A percentile compares a stretch with the other conserved stretches of the same genome.
phyloP scores from a whole-genome alignment of 2,113 vertebrate genomes.

The Calyptommatus sinebrachiatus region DNA sequence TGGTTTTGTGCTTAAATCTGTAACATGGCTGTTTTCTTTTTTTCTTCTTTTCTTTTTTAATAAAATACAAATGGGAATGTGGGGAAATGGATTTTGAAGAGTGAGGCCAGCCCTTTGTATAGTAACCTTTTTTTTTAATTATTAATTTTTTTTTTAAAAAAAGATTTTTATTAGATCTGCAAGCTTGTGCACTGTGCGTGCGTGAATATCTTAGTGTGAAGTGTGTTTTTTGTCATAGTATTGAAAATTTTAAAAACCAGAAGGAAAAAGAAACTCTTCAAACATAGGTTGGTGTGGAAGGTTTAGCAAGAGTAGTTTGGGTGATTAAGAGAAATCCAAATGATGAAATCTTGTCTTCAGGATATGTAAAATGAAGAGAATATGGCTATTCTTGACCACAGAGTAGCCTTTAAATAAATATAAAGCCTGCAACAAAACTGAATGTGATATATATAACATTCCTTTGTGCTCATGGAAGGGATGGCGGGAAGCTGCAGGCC shows the following conservation, averaged over 20 bases:
- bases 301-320: constrained; percentile 84
- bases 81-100: constrained; percentile 41
- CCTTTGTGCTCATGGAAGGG: constrained; percentile 43
- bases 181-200: constrained; percentile 98
- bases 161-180: constrained; percentile 84
- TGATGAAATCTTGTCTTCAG: constrained; percentile 57
- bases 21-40: neutral
- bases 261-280: constrained; percentile 78
- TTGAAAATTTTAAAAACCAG: constrained; percentile 71
- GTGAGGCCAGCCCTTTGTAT: constrained; percentile 76
- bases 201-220: constrained; percentile 93
- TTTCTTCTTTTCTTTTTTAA: constrained; percentile 19
- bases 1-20: neutral
- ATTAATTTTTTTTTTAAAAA: constrained; percentile 43
- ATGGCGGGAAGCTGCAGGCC: constrained; percentile 29
- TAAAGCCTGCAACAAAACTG: constrained; percentile 32
- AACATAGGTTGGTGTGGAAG: constrained; percentile 90
- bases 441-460: constrained; percentile 54
- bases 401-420: constrained; percentile 66
- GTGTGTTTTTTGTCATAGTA: constrained; percentile 92
- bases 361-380: constrained; percentile 53
- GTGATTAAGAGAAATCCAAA: constrained; percentile 63
- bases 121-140: constrained; percentile 49
- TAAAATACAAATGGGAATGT: constrained; percentile 45
- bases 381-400: constrained; percentile 49